Evolutionary conservation across 2,113 vertebrate species (phyloP), one percentile per base, ranked within the genome.

Genomic region (Strix aluco): DNA sequence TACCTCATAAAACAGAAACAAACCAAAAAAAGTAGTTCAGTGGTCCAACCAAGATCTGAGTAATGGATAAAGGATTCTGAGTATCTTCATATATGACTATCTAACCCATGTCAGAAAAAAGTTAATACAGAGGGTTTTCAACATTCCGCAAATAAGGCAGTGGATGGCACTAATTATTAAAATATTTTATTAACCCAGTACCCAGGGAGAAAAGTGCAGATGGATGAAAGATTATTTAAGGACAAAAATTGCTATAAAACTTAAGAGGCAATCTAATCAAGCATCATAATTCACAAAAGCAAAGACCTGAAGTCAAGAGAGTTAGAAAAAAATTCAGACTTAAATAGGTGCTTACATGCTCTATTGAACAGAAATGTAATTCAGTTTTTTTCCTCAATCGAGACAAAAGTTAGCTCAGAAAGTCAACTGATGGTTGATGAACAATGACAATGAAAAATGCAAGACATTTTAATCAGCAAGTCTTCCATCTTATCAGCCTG

Each of bases 401-500:
- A 92, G 72, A 78, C 23, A 93, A 86, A 94, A 96, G 59, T 81
- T 74, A 74, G 75, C 72, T 86, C 14, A 81, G 70, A 79, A 94
- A 86, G 90, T 71, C 72, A 95, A 47, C 27, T 49, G 69, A 88
- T 55, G 59, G 72, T 14, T 96, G 94, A 93, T 89, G 89, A 96
- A 79, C 52, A 95, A 63, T 40, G 91, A 94, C 90, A 96, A 71
- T 92, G 95, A 97, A 88, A 95, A 96, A 97, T 46, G 57, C 69
- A 84, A 86, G 94, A 81, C 69, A 86, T 95, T 96, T 95, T 89
- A 87, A 81, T 57, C 78, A 91, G 58, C 21, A 87, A 72, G 49
- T 72, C 73, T 87, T 89, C 73, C 66, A 89, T 72, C 69, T 78
- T 91, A 71, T 63, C 84, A 85, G 81, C 62, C 79, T 74, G 40